A percentile compares a stretch with the other conserved stretches of the same genome.
Evolutionary conservation across 2,113 vertebrate species (phyloP).

Genomic region (Rhinolophus sinicus): DNA sequence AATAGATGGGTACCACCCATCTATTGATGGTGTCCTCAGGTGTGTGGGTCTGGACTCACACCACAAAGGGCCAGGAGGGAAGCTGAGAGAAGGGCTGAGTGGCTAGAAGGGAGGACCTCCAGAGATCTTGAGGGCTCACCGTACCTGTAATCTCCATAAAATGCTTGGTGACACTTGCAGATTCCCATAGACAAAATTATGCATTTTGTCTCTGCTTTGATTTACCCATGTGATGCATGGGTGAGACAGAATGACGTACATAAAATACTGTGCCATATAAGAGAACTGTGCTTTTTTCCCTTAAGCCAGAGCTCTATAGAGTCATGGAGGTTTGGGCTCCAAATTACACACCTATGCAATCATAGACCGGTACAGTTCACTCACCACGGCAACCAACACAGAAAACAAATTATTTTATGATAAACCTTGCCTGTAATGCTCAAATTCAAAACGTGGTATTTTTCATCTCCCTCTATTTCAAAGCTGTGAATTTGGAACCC

Average conservation of each 20-base stretch:
- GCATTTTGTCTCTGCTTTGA: neutral
- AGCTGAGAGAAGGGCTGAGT: too few species aligned
- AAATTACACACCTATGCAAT: neutral
- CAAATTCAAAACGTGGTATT: neutral
- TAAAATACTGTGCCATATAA: neutral
- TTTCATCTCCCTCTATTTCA: neutral
- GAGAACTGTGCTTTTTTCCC: neutral
- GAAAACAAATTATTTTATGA: neutral
- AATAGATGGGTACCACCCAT: neutral
- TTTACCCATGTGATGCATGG: neutral
- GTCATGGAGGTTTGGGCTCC: neutral
- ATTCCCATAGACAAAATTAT: neutral
- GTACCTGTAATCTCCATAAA: fast-evolving
- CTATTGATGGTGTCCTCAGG: neutral
- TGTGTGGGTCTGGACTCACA: neutral
- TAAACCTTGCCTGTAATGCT: neutral
- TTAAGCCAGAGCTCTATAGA: neutral
- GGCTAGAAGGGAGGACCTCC: neutral
- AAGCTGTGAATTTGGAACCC: neutral
- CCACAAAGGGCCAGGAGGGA: neutral
- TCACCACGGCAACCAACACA: neutral
- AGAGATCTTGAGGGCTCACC: neutral
- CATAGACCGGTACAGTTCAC: neutral
- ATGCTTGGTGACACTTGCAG: neutral
- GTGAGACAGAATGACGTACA: neutral